These are phyloP conservation scores for Platysternon megacephalum DNA, from an alignment of 2,113 vertebrate genomes.

Conservation along the genomic window DNA sequence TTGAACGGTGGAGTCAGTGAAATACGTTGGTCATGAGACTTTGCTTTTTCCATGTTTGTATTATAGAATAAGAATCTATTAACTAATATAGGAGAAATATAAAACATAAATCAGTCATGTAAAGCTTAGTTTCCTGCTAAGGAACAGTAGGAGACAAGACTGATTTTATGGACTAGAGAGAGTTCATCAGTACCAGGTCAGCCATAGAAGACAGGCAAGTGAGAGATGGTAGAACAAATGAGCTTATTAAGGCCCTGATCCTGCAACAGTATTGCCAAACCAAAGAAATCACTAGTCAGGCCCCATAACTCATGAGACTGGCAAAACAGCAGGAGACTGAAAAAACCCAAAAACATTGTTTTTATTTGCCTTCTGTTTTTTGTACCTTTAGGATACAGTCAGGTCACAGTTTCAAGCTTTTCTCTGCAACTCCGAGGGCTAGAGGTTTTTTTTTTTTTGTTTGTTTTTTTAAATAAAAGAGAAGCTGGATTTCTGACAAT, in stretches of 20 bases:
- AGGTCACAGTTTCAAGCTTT: not conserved
- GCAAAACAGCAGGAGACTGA: not conserved
- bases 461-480: not conserved
- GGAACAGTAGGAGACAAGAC: not conserved
- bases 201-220: not conserved
- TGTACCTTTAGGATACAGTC: not conserved
- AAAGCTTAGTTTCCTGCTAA: not conserved
- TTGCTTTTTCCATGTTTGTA: not conserved
- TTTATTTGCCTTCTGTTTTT: not conserved
- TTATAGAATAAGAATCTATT: not conserved
- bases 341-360: not conserved
- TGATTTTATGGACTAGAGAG: not conserved
- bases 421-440: not conserved
- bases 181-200: not conserved
- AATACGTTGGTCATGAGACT: not conserved
- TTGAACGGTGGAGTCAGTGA: not conserved
- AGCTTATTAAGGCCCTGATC: not conserved
- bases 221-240: not conserved
- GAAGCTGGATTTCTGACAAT: not conserved
- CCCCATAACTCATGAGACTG: not conserved
- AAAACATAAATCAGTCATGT: not conserved
- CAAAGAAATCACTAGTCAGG: not conserved
- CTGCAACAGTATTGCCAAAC: not conserved
- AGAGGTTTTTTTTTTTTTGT: not conserved
- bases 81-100: not conserved